phyloP scores from a whole-genome alignment of 2,113 vertebrate species.

The Halcyon malimbica region DNA sequence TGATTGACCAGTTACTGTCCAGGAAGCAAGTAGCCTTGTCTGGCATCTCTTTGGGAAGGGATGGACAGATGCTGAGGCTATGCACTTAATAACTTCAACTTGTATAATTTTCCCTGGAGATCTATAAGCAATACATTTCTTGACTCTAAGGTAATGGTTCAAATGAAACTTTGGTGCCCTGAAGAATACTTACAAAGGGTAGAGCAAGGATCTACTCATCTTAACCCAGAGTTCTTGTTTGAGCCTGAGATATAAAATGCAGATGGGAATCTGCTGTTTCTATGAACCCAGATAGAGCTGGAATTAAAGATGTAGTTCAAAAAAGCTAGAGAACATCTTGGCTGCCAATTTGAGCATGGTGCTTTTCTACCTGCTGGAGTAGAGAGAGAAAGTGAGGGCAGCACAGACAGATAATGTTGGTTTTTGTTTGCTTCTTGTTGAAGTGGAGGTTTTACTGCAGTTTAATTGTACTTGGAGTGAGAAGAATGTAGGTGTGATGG shows the following conservation, averaged over 20 bases:
- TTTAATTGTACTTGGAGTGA: background rate
- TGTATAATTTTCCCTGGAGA: slow-evolving; percentile 15
- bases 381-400: background rate
- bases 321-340: background rate
- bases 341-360: background rate
- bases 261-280: background rate
- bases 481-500: background rate
- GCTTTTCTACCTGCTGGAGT: background rate
- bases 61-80: slow-evolving; percentile 39
- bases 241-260: background rate
- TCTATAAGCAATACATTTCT: slow-evolving; percentile 45
- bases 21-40: background rate
- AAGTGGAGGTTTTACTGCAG: background rate
- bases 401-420: background rate
- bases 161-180: slow-evolving; percentile 52
- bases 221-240: slow-evolving; percentile 9
- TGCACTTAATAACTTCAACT: slow-evolving; percentile 59
- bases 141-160: slow-evolving; percentile 16
- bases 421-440: background rate
- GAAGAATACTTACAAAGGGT: slow-evolving; percentile 1
- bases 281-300: background rate
- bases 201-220: background rate
- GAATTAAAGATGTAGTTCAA: slow-evolving; percentile 4
- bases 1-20: slow-evolving; percentile 44
- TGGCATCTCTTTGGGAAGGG: background rate